Evolutionary conservation across 2,113 vertebrate genomes (phyloP).

Genomic region (Caracal caracal): DNA sequence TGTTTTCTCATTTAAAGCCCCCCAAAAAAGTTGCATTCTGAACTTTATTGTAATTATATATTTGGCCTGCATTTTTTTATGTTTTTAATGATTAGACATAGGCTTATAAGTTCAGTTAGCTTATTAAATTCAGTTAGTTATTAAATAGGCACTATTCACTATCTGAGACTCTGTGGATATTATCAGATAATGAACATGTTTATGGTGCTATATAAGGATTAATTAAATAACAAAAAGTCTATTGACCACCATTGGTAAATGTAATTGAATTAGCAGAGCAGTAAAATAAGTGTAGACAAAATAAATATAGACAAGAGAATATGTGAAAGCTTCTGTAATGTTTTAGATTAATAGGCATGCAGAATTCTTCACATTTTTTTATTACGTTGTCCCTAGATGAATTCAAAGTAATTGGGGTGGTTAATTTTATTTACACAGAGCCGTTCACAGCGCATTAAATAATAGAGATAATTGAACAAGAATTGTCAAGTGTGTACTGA

Average conservation of each 20-base stretch:
- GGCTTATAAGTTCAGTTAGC: constrained; percentile 75
- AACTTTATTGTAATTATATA: constrained; percentile 51
- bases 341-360: constrained; percentile 92
- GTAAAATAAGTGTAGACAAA: constrained; percentile 90
- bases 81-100: constrained; percentile 81
- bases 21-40: constrained; percentile 34
- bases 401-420: constrained; percentile 99
- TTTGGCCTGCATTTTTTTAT: constrained; percentile 59
- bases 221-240: constrained; percentile 84
- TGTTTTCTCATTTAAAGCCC: constrained; percentile 52
- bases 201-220: constrained; percentile 83
- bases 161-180: constrained; percentile 71
- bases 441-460: constrained; percentile 99
- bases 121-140: constrained; percentile 57
- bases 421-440: constrained; percentile 99
- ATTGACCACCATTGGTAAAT: constrained; percentile 87
- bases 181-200: constrained; percentile 80
- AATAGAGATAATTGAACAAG: constrained; percentile 99
- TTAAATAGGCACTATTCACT: constrained; percentile 74
- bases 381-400: constrained; percentile 97
- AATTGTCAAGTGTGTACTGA: constrained; percentile 99
- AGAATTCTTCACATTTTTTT: constrained; percentile 95
- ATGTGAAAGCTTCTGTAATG: constrained; percentile 90
- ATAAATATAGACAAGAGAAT: constrained; percentile 91
- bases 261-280: constrained; percentile 90